Conservation (phyloP, 2,113 vertebrate genomes). For the Nansenia antarctica region DNA sequence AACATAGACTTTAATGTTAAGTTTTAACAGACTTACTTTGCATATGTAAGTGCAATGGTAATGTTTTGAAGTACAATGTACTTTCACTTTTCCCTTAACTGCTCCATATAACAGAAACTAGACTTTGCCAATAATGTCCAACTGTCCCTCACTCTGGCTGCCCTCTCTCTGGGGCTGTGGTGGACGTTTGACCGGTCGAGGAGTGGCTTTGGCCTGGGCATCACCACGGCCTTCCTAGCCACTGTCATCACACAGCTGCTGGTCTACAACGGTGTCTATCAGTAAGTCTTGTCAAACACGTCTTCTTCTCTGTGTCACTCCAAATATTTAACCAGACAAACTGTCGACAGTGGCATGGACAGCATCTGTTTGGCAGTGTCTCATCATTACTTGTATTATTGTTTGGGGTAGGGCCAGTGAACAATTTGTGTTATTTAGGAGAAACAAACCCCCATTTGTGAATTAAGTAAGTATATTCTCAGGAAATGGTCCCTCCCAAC, state of each 20-base stretch:
- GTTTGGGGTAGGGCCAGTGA: not conserved
- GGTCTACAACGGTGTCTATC: slow-evolving; percentile 94
- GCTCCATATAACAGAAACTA: slow-evolving; percentile 82
- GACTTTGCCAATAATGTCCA: slow-evolving; percentile 97
- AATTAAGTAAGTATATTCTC: not conserved
- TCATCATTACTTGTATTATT: not conserved
- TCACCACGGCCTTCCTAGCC: slow-evolving; percentile 88
- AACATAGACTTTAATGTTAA: no score
- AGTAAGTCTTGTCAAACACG: slow-evolving; percentile 76
- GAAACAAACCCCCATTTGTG: not conserved
- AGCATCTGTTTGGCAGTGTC: not conserved
- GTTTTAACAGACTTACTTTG: no score
- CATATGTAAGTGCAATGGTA: no score
- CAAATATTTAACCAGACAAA: not conserved
- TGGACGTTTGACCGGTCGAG: slow-evolving; percentile 96
- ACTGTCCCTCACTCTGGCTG: slow-evolving; percentile 93
- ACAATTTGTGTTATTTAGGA: not conserved
- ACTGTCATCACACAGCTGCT: slow-evolving; percentile 90
- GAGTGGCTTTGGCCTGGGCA: slow-evolving; percentile 90
- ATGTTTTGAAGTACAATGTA: no score
- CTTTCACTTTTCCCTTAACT: slow-evolving; percentile 75
- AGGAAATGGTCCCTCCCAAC: not conserved
- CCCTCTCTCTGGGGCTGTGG: slow-evolving; percentile 93
- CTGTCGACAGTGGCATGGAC: not conserved
- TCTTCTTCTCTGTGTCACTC: not conserved